These are phyloP conservation scores for Excalfactoria chinensis DNA, from an alignment of 2,113 vertebrate genomes.

Conservation along the genomic window DNA sequence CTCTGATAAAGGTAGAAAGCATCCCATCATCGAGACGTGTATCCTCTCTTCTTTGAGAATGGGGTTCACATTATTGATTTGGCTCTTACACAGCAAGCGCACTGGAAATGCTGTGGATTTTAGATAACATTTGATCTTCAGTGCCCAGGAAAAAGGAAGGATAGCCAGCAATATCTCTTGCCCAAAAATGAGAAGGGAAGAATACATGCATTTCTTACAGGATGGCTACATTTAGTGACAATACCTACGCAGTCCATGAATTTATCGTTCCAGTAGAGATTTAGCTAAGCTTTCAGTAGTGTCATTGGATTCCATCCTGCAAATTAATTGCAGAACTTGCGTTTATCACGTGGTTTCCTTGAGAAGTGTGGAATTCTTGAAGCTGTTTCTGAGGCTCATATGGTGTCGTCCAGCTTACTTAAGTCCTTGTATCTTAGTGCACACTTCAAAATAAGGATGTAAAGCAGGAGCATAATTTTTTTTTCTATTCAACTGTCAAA, in stretches of 20 bases:
- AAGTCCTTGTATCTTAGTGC: neutral
- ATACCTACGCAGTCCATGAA: neutral
- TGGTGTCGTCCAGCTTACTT: neutral
- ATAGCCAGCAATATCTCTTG: neutral
- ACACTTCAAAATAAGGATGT: neutral
- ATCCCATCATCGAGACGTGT: neutral
- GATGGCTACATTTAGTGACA: neutral
- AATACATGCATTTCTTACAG: neutral
- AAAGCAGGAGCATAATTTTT: neutral
- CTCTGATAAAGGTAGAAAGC: neutral
- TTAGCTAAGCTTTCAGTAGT: neutral
- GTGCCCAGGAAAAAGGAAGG: neutral
- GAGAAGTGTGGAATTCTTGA: neutral
- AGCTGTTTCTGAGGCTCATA: neutral
- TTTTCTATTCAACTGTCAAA: neutral
- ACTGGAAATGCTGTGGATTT: neutral
- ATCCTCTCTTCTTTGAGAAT: neutral
- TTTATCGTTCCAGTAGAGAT: neutral
- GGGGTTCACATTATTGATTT: neutral
- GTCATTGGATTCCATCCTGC: neutral
- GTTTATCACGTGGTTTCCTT: neutral
- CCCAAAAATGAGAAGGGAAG: neutral
- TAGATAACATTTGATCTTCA: neutral
- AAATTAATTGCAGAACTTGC: neutral
- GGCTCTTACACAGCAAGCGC: neutral